These are phyloP conservation scores for Fringilla coelebs DNA, from an alignment of 2,797 vertebrate genomes.

Conservation along the genomic window DNA sequence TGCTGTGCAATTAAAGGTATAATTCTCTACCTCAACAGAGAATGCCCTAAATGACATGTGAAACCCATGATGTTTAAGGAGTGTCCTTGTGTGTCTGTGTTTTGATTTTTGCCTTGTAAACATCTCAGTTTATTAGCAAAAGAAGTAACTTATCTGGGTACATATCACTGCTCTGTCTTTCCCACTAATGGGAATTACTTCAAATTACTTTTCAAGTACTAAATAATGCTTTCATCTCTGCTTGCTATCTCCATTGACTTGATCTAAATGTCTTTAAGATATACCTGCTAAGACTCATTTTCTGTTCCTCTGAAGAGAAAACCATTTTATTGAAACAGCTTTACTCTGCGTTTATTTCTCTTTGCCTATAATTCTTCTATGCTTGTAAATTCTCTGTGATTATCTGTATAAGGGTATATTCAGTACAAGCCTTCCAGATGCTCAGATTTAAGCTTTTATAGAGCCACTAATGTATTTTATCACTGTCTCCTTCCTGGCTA, in stretches of 20 bases:
- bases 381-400: neutral
- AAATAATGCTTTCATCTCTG: neutral
- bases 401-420: neutral
- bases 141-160: neutral
- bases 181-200: neutral
- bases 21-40: neutral
- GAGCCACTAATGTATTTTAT: neutral
- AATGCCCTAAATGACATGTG: neutral
- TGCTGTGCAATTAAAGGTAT: neutral
- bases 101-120: neutral
- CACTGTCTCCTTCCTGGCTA: neutral
- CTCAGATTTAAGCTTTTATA: constrained; percentile 1
- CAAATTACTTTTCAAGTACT: neutral
- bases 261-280: neutral
- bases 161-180: neutral
- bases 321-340: neutral
- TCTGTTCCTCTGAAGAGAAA: neutral
- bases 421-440: neutral
- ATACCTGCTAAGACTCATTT: neutral
- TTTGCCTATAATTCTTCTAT: neutral
- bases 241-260: neutral
- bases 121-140: neutral
- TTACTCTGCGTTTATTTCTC: neutral
- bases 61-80: neutral
- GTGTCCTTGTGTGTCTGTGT: neutral